Evolutionary conservation across 35 echinoderm and acorn worm species (phyloP), one percentile per base, ranked within the genome.

Genomic region (Nesometra sesokonis): DNA sequence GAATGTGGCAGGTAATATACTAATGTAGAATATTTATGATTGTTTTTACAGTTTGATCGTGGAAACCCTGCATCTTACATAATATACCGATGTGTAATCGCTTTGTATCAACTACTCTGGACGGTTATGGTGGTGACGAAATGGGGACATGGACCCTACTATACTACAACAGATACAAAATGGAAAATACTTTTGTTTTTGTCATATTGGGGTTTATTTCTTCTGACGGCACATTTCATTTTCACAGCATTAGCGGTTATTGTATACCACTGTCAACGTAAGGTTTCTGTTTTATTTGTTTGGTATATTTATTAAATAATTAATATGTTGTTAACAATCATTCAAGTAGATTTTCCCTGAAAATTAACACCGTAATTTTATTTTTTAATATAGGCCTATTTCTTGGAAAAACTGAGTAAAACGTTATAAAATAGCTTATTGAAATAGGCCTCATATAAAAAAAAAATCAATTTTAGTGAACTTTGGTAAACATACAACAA

Each of bases 161-260:
- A 92, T 77, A 36, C 46, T 3, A 36, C 77, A 19, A 78, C 57
- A 9, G 91, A 93, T 76, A 57, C 8, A 80, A 97, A 93, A 86
- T 91, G 85, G 23, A 97, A 97, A 83, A 91, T 87, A 88, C 52
- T 97, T 1, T 87, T 97, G 57, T 97, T 85, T 33, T 76, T 97
- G 3, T 97, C 94, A 3, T 90, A 97, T 52, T 97, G 94, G 94
- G 67, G 85, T 77, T 97, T 82, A 77, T 37, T 88, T 5, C 0
- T 78, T 32, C 81, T 93, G 19, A 83, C 77, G 0, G 3, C 36
- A 3, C 93, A 97, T 79, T 77, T 86, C 31, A 15, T 88, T 5
- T 84, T 85, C 11, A 35, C 88, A 5, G 82, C 86, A 15, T 33
- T 90, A 15, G 80, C 81, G 2, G 90, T 85, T 3, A 17, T 19